Evolutionary conservation across 1,140 invertebrate species (phyloP).

Genomic region (Phymastichus coffea): DNA sequence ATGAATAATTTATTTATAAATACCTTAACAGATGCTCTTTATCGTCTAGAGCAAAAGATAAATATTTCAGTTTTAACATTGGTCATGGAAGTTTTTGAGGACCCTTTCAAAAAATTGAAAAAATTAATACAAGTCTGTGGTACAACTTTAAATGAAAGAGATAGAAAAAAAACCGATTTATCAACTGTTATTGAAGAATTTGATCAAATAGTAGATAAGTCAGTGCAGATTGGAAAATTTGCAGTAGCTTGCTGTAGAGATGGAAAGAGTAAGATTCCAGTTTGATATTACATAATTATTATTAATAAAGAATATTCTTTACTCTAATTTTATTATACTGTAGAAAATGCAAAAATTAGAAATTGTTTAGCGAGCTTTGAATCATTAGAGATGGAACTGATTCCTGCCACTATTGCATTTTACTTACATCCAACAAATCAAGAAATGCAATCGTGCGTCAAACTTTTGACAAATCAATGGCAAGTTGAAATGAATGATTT

Average conservation of each 20-base stretch:
- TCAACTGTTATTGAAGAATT: constrained; percentile 58
- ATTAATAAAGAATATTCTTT: too few species aligned
- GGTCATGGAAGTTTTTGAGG: constrained; percentile 52
- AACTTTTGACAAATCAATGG: constrained; percentile 61
- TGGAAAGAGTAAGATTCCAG: constrained; percentile 54
- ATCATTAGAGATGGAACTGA: constrained; percentile 64
- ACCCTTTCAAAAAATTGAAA: constrained; percentile 45
- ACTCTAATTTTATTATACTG: constrained; percentile 30
- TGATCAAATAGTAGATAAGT: constrained; percentile 66
- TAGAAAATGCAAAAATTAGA: constrained; percentile 61
- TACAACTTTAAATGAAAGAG: constrained; percentile 41
- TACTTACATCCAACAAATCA: constrained; percentile 49
- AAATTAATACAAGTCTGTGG: constrained; percentile 51
- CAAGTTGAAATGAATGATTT: constrained; percentile 60
- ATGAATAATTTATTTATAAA: constrained; percentile 50
- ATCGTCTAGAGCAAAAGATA: constrained; percentile 51
- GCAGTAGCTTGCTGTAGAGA: constrained; percentile 67
- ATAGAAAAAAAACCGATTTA: constrained; percentile 45
- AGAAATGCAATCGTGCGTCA: constrained; percentile 49
- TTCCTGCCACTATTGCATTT: constrained; percentile 60
- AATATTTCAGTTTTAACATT: constrained; percentile 52
- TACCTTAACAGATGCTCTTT: constrained; percentile 48
- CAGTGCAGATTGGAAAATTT: constrained; percentile 67
- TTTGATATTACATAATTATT: too few species aligned
- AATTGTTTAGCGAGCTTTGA: constrained; percentile 67